Conservation (phyloP, 2,797 vertebrate species). For the Peromyscus aztecus region DNA sequence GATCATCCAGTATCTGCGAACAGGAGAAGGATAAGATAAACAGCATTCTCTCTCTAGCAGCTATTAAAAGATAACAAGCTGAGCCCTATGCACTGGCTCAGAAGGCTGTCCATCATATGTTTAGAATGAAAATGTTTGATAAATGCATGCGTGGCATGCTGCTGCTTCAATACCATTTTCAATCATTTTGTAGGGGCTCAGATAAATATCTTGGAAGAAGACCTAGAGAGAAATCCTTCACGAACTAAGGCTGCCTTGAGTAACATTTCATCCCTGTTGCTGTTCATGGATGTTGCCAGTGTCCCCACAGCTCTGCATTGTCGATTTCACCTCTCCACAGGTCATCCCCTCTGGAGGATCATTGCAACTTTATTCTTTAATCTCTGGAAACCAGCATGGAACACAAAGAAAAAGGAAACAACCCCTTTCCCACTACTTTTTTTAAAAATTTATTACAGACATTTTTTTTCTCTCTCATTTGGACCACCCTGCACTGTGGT, state of each 20-base stretch:
- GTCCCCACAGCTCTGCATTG: not conserved
- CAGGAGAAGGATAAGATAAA: not conserved
- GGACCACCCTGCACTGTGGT: not conserved
- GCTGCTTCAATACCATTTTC: not conserved
- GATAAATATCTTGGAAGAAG: not conserved
- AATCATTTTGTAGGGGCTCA: not conserved
- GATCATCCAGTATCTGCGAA: not conserved
- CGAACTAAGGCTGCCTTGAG: not conserved
- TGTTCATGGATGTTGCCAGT: not conserved
- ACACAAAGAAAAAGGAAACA: not conserved
- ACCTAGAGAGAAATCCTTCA: not conserved
- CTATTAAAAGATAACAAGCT: not conserved
- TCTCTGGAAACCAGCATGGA: not conserved
- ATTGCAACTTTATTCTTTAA: not conserved
- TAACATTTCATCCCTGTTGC: not conserved
- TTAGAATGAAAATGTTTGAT: slow-evolving; percentile 3
- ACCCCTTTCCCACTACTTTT: not conserved
- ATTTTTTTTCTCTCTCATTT: not conserved
- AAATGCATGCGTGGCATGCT: not conserved
- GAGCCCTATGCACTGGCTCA: not conserved
- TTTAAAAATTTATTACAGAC: not conserved
- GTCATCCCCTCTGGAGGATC: not conserved
- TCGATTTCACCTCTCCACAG: not conserved
- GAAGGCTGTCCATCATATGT: not conserved
- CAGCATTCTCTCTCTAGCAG: not conserved